These are phyloP conservation scores for Agapornis roseicollis DNA, from an alignment of 2,113 vertebrate species.

Conservation along the genomic window DNA sequence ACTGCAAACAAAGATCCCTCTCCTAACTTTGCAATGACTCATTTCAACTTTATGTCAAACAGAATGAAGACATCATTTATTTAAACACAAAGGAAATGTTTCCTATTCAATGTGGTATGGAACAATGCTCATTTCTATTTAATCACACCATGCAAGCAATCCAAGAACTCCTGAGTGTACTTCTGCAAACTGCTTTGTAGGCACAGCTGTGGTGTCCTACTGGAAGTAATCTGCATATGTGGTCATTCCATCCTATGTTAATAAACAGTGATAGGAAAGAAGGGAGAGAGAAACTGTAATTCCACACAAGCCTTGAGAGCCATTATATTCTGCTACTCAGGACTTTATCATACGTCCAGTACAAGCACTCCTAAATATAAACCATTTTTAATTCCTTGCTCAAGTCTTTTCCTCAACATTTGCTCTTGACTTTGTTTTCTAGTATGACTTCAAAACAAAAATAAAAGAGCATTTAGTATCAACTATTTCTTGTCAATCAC, in stretches of 20 bases:
- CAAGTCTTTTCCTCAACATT: not conserved
- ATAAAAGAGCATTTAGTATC: not conserved
- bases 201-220: not conserved
- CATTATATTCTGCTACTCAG: not conserved
- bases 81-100: not conserved
- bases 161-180: not conserved
- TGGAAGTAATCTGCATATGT: not conserved
- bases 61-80: not conserved
- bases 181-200: not conserved
- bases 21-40: not conserved
- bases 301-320: not conserved
- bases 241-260: not conserved
- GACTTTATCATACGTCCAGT: not conserved
- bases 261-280: not conserved
- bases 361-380: not conserved
- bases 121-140: not conserved
- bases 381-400: not conserved
- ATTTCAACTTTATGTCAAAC: not conserved
- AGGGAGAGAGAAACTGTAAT: not conserved
- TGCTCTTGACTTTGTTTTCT: not conserved
- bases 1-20: not conserved
- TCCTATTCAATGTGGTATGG: not conserved
- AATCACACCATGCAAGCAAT: not conserved
- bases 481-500: not conserved
- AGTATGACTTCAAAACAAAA: not conserved